Evolutionary conservation across 2,113 vertebrate species (phyloP).

Genomic region (Gavia stellata): DNA sequence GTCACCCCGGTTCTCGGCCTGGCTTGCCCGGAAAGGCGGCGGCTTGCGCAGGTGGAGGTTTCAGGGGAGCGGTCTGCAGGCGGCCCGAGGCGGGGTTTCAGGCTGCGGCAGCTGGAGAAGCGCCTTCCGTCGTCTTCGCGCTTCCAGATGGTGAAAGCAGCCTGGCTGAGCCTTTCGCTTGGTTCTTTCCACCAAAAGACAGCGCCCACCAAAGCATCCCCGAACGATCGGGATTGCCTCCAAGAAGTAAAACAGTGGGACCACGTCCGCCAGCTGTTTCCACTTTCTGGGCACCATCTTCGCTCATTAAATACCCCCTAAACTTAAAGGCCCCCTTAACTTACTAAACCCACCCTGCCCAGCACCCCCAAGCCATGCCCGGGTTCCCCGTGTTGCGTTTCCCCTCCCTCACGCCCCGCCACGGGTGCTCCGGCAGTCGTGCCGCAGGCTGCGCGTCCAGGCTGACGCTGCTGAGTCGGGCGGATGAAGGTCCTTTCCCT

Average conservation of each 20-base stretch:
- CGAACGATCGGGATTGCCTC: accelerated
- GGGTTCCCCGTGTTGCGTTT: neutral
- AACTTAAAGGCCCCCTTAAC: too few species aligned
- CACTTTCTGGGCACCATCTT: neutral
- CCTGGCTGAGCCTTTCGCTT: neutral
- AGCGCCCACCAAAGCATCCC: neutral
- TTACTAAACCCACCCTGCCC: neutral
- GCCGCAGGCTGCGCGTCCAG: too few species aligned
- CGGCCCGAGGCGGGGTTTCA: neutral
- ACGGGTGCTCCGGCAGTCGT: neutral
- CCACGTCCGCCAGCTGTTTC: neutral
- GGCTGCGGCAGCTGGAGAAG: neutral
- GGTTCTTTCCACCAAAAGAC: accelerated
- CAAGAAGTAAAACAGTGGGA: neutral
- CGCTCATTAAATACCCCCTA: neutral
- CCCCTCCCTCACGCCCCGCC: too few species aligned
- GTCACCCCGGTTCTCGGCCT: neutral
- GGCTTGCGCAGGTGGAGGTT: too few species aligned
- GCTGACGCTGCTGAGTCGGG: neutral
- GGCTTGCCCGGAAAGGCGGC: neutral
- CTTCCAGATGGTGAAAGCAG: neutral
- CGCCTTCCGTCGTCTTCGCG: neutral
- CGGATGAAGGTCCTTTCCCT: neutral
- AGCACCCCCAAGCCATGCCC: neutral
- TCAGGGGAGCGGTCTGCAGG: neutral